A percentile compares a stretch with the other conserved stretches of the same genome.
phyloP scores from a whole-genome alignment of 2,797 vertebrate species.

The Characodon lateralis region DNA sequence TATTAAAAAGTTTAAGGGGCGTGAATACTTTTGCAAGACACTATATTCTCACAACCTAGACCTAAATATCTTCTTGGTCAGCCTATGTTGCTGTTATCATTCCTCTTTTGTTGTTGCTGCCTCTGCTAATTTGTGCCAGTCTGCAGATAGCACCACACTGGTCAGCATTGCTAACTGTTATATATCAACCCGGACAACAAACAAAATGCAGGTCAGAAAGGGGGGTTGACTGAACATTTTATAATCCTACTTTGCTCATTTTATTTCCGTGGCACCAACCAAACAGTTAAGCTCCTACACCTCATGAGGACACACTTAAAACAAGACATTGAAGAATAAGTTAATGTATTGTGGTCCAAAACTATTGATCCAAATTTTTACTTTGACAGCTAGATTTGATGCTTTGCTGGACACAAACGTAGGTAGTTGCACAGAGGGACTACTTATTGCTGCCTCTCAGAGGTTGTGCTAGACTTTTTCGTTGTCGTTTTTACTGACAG shows the following conservation, averaged over 20 bases:
- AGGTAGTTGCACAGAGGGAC: not conserved
- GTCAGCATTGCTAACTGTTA: not conserved
- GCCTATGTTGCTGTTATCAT: not conserved
- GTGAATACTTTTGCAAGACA: no score
- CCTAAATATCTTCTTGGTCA: no score
- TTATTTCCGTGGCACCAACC: not conserved
- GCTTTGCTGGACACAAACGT: not conserved
- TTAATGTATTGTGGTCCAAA: not conserved
- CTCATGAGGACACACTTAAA: not conserved
- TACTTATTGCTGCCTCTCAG: not conserved
- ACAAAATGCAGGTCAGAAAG: not conserved
- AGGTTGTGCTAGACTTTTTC: no score
- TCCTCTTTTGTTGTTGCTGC: not conserved
- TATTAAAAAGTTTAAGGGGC: no score
- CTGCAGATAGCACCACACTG: not conserved
- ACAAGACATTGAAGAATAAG: not conserved
- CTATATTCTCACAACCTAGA: no score
- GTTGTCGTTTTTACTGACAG: no score
- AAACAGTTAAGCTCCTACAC: not conserved
- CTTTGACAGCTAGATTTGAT: not conserved
- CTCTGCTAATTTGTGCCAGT: not conserved
- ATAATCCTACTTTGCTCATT: not conserved
- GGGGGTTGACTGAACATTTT: not conserved
- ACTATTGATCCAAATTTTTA: no score
- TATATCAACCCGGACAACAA: not conserved